These are phyloP conservation scores for Erebia ligea DNA, from an alignment of 2,888 invertebrate genomes.

Conservation along the genomic window DNA sequence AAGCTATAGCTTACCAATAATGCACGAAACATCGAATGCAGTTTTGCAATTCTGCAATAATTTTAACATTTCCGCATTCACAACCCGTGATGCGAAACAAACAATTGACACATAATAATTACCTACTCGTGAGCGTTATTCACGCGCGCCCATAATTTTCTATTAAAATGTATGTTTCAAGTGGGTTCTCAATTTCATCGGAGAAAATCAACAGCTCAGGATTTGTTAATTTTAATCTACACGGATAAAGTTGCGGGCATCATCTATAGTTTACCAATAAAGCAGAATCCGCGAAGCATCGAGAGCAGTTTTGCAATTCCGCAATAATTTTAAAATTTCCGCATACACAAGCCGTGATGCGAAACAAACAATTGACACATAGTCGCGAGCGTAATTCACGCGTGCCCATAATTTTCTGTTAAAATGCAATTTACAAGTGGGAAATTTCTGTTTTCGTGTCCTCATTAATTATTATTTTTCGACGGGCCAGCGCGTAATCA, in stretches of 20 bases:
- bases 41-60: constrained; percentile 8
- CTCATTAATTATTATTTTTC: constrained; percentile 36
- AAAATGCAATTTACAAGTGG: constrained; percentile 37
- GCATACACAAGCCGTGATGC: constrained; percentile 23
- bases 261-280: not conserved
- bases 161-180: constrained; percentile 40
- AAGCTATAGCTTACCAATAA: too few relatives aligned
- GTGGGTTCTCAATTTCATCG: constrained; percentile 3
- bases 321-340: constrained; percentile 25
- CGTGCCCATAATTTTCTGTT: constrained; percentile 40
- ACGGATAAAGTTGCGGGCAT: too few relatives aligned
- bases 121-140: constrained; percentile 37
- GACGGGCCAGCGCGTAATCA: constrained; percentile 36
- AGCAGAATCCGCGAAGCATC: not conserved
- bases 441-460: constrained; percentile 32
- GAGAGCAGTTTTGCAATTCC: constrained; percentile 6
- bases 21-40: not conserved
- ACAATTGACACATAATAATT: constrained; percentile 27
- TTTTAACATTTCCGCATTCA: constrained; percentile 23
- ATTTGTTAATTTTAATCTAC: too few relatives aligned
- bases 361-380: constrained; percentile 31
- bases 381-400: constrained; percentile 37
- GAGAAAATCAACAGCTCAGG: too few relatives aligned
- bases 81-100: constrained; percentile 30
- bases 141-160: constrained; percentile 38